Conservation (phyloP, 1,140 invertebrate species). For the Scaptomyza pallida region DNA sequence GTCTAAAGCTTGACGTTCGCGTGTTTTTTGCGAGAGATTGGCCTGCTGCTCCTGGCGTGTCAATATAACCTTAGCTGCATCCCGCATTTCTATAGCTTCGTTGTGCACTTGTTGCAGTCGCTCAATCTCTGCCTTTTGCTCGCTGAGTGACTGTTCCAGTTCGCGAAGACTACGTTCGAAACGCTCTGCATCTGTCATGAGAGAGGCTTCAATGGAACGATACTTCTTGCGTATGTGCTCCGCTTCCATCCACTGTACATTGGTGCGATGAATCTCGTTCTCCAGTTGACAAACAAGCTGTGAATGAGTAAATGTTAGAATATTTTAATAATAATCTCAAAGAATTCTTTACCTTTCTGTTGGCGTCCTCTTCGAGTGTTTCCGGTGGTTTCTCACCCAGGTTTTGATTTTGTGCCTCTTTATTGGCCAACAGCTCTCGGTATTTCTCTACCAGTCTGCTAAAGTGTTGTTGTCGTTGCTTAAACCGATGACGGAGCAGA, state of each 20-base stretch:
- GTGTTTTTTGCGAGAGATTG: slow-evolving; percentile 86
- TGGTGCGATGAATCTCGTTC: slow-evolving; percentile 90
- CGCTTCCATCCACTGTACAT: slow-evolving; percentile 91
- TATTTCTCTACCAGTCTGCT: slow-evolving; percentile 86
- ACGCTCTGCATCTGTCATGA: slow-evolving; percentile 88
- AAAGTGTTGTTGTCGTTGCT: slow-evolving; percentile 86
- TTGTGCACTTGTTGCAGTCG: slow-evolving; percentile 87
- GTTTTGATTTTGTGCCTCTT: slow-evolving; percentile 81
- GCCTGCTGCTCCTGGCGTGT: slow-evolving; percentile 88
- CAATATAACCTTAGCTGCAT: slow-evolving; percentile 87
- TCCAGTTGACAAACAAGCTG: slow-evolving; percentile 89
- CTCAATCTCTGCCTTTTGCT: slow-evolving; percentile 89
- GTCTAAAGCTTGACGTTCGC: slow-evolving; percentile 87
- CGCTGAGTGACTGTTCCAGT: slow-evolving; percentile 87
- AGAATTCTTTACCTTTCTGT: slow-evolving; percentile 82
- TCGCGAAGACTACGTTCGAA: slow-evolving; percentile 90
- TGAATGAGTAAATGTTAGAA: background rate
- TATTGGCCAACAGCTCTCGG: slow-evolving; percentile 85
- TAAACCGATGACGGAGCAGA: slow-evolving; percentile 88
- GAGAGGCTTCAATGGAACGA: slow-evolving; percentile 88
- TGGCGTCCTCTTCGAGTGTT: slow-evolving; percentile 84
- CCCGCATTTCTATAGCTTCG: slow-evolving; percentile 89
- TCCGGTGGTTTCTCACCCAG: slow-evolving; percentile 84
- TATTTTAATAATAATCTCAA: background rate
- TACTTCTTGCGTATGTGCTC: slow-evolving; percentile 91